These are phyloP conservation scores for Rallus limicola DNA, from an alignment of 2,113 vertebrate species.

Conservation along the genomic window DNA sequence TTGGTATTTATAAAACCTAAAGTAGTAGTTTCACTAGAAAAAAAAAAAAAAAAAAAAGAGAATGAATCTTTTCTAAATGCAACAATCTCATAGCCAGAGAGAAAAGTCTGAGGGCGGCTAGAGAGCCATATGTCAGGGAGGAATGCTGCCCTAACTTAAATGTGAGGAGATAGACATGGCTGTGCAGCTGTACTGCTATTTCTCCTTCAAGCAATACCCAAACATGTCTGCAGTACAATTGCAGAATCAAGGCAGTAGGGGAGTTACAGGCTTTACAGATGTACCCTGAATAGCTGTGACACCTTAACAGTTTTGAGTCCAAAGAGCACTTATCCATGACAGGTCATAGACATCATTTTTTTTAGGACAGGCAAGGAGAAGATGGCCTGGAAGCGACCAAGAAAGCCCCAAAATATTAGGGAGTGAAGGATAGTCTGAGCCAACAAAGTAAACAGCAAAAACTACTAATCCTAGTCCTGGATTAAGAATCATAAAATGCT, in stretches of 20 bases:
- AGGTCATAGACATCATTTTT: not conserved
- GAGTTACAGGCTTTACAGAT: not conserved
- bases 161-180: not conserved
- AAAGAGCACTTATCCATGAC: not conserved
- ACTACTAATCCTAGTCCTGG: not conserved
- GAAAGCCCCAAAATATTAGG: not conserved
- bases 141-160: not conserved
- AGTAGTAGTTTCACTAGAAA: not conserved
- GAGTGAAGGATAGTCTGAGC: not conserved
- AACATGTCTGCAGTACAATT: not conserved
- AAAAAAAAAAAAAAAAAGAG: not conserved
- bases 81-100: not conserved
- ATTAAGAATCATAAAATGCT: not conserved
- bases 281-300: not conserved
- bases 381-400: not conserved
- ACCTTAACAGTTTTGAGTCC: not conserved
- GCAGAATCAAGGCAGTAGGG: not conserved
- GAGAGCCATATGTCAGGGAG: not conserved
- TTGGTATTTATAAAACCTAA: not conserved
- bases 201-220: not conserved
- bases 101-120: not conserved
- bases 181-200: not conserved
- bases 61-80: not conserved
- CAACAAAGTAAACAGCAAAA: not conserved
- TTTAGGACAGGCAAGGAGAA: not conserved